phyloP scores from a whole-genome alignment of 1,140 invertebrate species.

The Hyles euphorbiae region DNA sequence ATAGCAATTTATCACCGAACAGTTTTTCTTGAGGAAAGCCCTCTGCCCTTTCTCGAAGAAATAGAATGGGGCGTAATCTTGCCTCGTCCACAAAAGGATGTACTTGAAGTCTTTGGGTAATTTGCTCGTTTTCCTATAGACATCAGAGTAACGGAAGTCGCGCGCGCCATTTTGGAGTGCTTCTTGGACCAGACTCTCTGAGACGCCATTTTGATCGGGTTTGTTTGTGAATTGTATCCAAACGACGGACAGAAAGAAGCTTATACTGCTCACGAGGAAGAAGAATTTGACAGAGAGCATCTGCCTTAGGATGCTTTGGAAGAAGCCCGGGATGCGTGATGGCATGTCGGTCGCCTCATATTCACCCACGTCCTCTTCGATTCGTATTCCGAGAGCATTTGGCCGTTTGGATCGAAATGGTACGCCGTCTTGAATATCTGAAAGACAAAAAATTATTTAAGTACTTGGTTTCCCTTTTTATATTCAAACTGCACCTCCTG shows the following conservation, averaged over 20 bases:
- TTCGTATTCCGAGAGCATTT: conserved; percentile 4
- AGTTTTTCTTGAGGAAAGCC: conserved; percentile 52
- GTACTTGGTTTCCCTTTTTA: too few relatives aligned
- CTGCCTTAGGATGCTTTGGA: conserved; percentile 25
- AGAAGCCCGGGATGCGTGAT: conserved; percentile 13
- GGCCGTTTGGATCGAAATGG: background rate
- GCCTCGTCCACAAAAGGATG: conserved; percentile 47
- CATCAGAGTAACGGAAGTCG: conserved; percentile 45
- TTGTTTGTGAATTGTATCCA: conserved; percentile 24
- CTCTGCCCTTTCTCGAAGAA: conserved; percentile 39
- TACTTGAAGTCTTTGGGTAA: conserved; percentile 43
- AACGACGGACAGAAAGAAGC: conserved; percentile 36
- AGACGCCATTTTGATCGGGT: conserved; percentile 11
- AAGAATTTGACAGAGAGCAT: conserved; percentile 33
- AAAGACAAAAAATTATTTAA: background rate
- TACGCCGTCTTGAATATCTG: background rate
- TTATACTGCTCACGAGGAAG: conserved; percentile 33
- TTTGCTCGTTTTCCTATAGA: conserved; percentile 38
- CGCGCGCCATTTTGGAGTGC: conserved; percentile 44
- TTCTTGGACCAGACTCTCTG: conserved; percentile 36
- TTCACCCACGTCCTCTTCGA: conserved; percentile 11
- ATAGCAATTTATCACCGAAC: conserved; percentile 52
- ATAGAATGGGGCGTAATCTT: conserved; percentile 43
- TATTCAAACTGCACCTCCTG: too few relatives aligned
- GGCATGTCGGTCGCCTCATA: conserved; percentile 36